Evolutionary conservation across 2,113 vertebrate species (phyloP).

Genomic region (Rhineura floridana): DNA sequence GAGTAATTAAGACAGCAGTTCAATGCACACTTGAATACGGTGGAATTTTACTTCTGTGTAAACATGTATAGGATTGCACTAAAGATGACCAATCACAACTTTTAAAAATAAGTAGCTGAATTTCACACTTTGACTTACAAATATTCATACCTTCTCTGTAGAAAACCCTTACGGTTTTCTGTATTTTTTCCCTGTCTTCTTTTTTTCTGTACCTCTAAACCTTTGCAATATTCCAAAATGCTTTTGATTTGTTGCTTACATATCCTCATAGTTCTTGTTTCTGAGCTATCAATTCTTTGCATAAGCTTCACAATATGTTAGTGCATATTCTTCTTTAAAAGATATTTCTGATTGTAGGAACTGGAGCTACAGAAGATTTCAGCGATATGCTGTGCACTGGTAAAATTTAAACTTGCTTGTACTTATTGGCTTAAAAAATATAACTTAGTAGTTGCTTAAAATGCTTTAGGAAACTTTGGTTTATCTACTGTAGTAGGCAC

Average conservation of each 20-base stretch:
- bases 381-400: not conserved
- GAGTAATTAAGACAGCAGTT: not conserved
- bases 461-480: conserved; percentile 53
- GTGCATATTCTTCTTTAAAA: not conserved
- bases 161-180: not conserved
- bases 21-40: not conserved
- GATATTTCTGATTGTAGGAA: not conserved
- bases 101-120: not conserved
- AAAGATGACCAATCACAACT: not conserved
- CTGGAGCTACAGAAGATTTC: not conserved
- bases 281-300: not conserved
- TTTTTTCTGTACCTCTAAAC: not conserved
- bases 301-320: not conserved
- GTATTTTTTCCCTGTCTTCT: no score
- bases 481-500: conserved; percentile 63
- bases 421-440: conserved; percentile 52
- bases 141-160: not conserved
- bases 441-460: conserved; percentile 45
- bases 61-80: not conserved
- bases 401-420: not conserved
- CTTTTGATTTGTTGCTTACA: not conserved
- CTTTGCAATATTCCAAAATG: not conserved
- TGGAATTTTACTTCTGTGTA: not conserved
- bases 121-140: not conserved
- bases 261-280: not conserved